Base-by-base conservation (phyloP, 1,140 invertebrate genomes). In the Conopomorpha cramerella region DNA sequence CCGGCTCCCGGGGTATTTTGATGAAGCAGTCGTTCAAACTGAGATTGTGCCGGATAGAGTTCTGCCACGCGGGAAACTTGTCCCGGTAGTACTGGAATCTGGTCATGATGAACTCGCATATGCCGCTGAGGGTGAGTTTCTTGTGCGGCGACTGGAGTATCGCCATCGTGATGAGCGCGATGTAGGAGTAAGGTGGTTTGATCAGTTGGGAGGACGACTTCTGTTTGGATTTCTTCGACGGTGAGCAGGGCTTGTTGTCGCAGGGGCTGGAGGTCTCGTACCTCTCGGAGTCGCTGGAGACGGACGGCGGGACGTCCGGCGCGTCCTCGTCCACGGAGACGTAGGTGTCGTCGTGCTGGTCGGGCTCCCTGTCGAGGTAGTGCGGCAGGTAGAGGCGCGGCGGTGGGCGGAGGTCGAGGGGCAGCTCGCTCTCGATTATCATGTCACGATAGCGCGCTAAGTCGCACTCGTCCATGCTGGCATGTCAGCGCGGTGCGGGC, bases 21-120 rank as follows among this genome's bases (percentile, higher is more conserved):
- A 99, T 91, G 73, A 99, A 99, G 60, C 97, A 99, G 68, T 99
- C 97, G 76, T 99, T 99, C 25, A 99, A 78, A 8, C 92, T 95
- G 8, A 99, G 78, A 72, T 99, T 99, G 76, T 99, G 96, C 30
- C 96, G 82, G 45, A 99, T 98, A 1, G 92, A 95, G 68, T 99
- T 98, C 71, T 96, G 93, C 94, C 94, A 96, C 2, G 92, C 91
- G 4, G 93, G 95, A 64, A 95, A 96, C 74, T 96, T 96, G 55
- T 95, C 93, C 45, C 91, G 84, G 65, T 97, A 98, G 57, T 96
- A 98, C 0, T 93, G 93, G 71, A 99, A 99, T 44, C 93, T 83
- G n/a, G 90, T 91, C 88, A 97, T 98, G 43, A 99, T 99, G 67
- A 99, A 98, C 65, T 99, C 96, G 79, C 96, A 99, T 39, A 99